phyloP scores from a whole-genome alignment of 2,888 invertebrate species.

The Caenorhabditis sp. region DNA sequence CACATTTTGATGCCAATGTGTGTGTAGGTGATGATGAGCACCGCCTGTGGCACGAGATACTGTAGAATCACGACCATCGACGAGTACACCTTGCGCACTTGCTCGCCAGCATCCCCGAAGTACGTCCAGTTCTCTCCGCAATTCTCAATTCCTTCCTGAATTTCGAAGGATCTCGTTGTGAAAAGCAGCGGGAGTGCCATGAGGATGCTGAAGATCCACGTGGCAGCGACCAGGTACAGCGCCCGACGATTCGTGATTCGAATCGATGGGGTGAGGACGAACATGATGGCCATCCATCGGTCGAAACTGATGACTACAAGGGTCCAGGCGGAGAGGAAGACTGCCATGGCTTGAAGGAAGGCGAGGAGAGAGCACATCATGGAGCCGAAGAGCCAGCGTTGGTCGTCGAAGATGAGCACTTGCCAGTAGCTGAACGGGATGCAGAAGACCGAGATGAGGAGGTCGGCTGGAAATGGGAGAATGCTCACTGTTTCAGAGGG shows the following conservation, averaged over 20 bases:
- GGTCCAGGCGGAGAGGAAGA: slow-evolving; percentile 85
- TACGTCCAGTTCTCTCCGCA: slow-evolving; percentile 80
- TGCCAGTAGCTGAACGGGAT: slow-evolving; percentile 85
- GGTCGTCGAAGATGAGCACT: slow-evolving; percentile 83
- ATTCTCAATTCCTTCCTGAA: slow-evolving; percentile 55
- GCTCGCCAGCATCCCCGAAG: slow-evolving; percentile 62
- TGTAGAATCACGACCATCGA: slow-evolving; percentile 79
- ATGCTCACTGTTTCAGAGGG: no score
- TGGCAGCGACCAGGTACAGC: slow-evolving; percentile 76
- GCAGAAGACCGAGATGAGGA: slow-evolving; percentile 85
- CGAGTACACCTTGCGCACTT: slow-evolving; percentile 76
- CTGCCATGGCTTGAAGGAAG: slow-evolving; percentile 84
- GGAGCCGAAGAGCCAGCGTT: slow-evolving; percentile 85
- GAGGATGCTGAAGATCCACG: slow-evolving; percentile 80
- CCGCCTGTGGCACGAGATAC: slow-evolving; percentile 82
- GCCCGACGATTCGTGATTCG: slow-evolving; percentile 77
- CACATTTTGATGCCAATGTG: slow-evolving; percentile 82
- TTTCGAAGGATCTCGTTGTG: slow-evolving; percentile 68
- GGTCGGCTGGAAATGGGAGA: slow-evolving; percentile 81
- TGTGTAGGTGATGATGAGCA: slow-evolving; percentile 82
- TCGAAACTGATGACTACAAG: slow-evolving; percentile 84
- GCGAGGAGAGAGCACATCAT: slow-evolving; percentile 84
- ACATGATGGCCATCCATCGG: slow-evolving; percentile 83
- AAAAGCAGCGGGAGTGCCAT: slow-evolving; percentile 81
- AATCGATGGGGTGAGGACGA: slow-evolving; percentile 80